A percentile compares a stretch with the other conserved stretches of the same genome.
These are phyloP conservation scores for Phaetusa simplex DNA, from an alignment of 2,113 vertebrate species.

Conservation along the genomic window DNA sequence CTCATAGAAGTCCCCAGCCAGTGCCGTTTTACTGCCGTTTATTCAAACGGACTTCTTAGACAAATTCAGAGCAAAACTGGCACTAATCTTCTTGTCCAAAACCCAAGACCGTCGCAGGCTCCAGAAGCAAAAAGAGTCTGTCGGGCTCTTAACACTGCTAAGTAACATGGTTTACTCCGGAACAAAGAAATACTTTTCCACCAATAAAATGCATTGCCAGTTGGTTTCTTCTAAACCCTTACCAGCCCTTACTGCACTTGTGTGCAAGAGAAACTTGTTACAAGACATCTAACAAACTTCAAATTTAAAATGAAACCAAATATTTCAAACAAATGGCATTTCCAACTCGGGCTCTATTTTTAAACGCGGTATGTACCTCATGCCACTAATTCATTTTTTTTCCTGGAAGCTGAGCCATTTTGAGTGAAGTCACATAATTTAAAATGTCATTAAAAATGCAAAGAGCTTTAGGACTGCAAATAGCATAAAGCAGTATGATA, in stretches of 20 bases:
- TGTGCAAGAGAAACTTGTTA: not conserved
- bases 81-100: not conserved
- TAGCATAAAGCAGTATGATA: not conserved
- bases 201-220: not conserved
- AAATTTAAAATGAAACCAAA: not conserved
- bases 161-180: not conserved
- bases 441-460: conserved; percentile 8
- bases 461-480: not conserved
- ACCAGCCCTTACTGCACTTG: not conserved
- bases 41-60: not conserved
- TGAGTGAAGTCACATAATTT: not conserved
- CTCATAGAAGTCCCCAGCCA: not conserved
- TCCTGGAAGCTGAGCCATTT: conserved; percentile 34
- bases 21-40: not conserved
- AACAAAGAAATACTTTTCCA: conserved; percentile 33
- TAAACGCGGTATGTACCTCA: not conserved
- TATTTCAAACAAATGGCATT: not conserved
- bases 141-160: not conserved
- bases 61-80: not conserved
- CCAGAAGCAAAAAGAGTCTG: not conserved
- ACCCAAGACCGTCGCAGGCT: not conserved
- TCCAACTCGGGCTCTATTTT: not conserved
- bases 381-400: not conserved
- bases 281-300: not conserved
- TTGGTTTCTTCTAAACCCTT: not conserved